Base-by-base conservation (phyloP, 2,797 vertebrate genomes). In the Cyclopterus lumpus region DNA sequence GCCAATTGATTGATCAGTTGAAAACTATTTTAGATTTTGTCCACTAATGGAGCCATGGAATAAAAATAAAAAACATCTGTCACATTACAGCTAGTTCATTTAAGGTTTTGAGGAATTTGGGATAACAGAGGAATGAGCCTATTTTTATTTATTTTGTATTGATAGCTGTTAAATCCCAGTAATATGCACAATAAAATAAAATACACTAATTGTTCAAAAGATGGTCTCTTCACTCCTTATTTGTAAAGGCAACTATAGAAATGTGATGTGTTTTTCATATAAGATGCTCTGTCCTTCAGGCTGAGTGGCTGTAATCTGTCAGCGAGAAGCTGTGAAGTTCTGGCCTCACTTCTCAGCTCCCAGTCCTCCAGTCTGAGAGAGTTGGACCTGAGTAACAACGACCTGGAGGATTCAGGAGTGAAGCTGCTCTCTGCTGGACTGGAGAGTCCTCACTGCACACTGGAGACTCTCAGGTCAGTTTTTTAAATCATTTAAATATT, bases 361-460 rank as follows among this genome's bases (percentile, higher is more conserved):
- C 22, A 51, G 68, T 71, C 34, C 32, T 71, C 32, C 2, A 15
- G 24, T 30, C 32, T 61, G 32, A 71, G 12, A 40, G 32, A 71
- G 18, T 58, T 71, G 68, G 58, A 61, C 58, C 32, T 71, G 58
- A 53, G 46, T 40, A n/a, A 71, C 57, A 71, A 71, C 4, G 1
- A 71, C 32, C 57, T 71, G 44, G 16, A 71, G 7, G 68, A 71
- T 61, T 61, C 57, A 38, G 58, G 68, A 30, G 46, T 36, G 42
- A 59, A 48, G 42, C 30, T 20, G 6, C 67, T 70, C 0, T 40
- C 11, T 61, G 22, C 22, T 42, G 59, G 38, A 42, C 38, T 61
- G 22, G 15, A 18, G 14, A 61, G 38, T 28, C 36, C 0, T 4
- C 36, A 18, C 36, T 42, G 59, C 16, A 42, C 22, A 42, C 22